These are phyloP conservation scores for Petroica traversi DNA, from an alignment of 2,113 vertebrate genomes.

Conservation along the genomic window DNA sequence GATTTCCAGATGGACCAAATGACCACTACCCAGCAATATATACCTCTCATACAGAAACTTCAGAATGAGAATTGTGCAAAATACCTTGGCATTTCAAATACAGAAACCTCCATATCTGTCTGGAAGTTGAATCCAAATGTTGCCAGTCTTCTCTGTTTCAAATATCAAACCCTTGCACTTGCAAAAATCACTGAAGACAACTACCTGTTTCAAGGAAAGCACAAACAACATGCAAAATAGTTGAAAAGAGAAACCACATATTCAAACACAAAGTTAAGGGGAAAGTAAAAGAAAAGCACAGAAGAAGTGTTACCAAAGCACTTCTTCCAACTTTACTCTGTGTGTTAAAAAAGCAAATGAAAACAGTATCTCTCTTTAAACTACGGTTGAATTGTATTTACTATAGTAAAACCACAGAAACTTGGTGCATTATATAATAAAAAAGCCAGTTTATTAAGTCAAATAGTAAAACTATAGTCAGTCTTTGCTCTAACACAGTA, in stretches of 20 bases:
- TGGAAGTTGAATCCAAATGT: background rate
- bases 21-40: background rate
- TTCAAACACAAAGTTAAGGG: background rate
- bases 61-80: background rate
- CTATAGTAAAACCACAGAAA: constrained; percentile 60
- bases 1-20: background rate
- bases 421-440: constrained; percentile 62
- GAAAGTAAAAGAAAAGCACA: background rate
- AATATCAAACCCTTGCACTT: background rate
- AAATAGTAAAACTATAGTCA: constrained; percentile 62
- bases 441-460: constrained; percentile 71
- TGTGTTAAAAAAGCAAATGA: background rate
- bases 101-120: background rate
- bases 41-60: background rate
- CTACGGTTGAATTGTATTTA: constrained; percentile 29
- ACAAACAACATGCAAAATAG: background rate
- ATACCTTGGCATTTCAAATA: background rate
- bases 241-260: background rate
- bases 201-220: background rate
- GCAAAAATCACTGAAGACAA: background rate
- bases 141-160: background rate
- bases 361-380: constrained; percentile 9
- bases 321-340: background rate
- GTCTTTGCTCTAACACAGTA: constrained; percentile 18
- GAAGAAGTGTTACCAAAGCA: background rate